Evolutionary conservation across 2,113 vertebrate genomes (phyloP), one percentile per base, ranked within the genome.

Genomic region (Psettodes erumei): DNA sequence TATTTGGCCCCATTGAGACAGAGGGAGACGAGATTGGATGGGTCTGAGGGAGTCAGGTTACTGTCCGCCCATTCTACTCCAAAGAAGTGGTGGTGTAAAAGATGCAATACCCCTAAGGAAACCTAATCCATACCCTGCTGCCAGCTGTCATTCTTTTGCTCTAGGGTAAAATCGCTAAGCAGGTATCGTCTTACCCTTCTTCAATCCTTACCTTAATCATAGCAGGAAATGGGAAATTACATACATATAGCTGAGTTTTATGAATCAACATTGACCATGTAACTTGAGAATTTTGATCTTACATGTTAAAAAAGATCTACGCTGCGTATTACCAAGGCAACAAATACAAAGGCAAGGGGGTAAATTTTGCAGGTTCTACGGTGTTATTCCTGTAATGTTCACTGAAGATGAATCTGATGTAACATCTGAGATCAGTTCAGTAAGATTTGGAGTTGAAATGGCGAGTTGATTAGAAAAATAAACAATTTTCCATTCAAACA

Each of bases 41-140:
- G 83, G 77, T 90, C 86, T 79, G 79, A 82, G 79, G 82, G 93
- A 92, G 85, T 94, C 91, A 62, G 86, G 91, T 94, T 94, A 92
- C 93, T 75, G 86, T 84, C 78, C 58, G 85, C 86, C 91, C 88
- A 86, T 90, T 90, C 89, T 90, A 83, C 77, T 89, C 89, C 80
- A 85, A 76, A 86, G 86, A 72, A 82, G 88, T 68, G 40, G 58
- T 71, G 86, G 84, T 90, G 91, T 91, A 90, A 93, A 92, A 90
- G 90, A 93, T 91, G 91, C 89, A 90, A 70, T 82, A 85, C 90
- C 86, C 89, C 84, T 75, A 77, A 80, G 87, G 93, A 93, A 93
- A 94, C 92, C 86, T 93, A 90, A 93, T 90, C 91, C 89, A 82
- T 56, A 82, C 86, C 87, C 88, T 87, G 83, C 86, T 88, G 88